Conservation (phyloP, 1,140 invertebrate genomes). For the Bombus pascuorum region DNA sequence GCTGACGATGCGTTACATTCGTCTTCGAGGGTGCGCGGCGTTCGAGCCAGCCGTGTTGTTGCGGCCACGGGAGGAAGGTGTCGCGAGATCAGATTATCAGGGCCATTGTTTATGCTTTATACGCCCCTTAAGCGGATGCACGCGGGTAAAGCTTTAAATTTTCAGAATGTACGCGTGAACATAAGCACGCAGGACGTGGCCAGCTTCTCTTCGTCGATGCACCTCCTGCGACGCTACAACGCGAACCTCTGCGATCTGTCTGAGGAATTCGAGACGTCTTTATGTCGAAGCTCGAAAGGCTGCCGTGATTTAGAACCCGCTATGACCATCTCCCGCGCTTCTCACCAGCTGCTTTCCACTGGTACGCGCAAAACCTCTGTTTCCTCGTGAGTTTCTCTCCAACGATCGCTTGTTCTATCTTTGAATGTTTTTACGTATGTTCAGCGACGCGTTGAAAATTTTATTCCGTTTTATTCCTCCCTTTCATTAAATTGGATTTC, state of each 20-base stretch:
- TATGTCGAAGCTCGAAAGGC: conserved; percentile 56
- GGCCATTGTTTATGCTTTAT: conserved; percentile 67
- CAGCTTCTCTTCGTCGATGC: conserved; percentile 14
- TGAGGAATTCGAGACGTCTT: conserved; percentile 60
- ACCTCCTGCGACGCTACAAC: conserved; percentile 30
- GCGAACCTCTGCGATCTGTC: conserved; percentile 5
- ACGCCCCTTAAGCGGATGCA: conserved; percentile 23
- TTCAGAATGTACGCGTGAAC: conserved; percentile 47
- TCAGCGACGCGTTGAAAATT: neutral
- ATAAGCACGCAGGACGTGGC: neutral
- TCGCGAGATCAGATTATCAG: conserved; percentile 67
- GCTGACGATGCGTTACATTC: conserved; percentile 40
- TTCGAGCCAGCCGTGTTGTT: conserved; percentile 14
- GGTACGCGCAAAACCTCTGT: neutral
- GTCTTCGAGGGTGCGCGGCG: conserved; percentile 24
- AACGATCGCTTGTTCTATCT: neutral
- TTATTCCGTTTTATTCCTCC: too few relatives aligned
- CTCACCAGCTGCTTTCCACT: conserved; percentile 4
- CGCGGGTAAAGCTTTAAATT: conserved; percentile 54
- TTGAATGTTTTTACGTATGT: too few relatives aligned
- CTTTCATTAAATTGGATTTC: neutral
- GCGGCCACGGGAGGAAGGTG: conserved; percentile 26
- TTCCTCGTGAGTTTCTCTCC: too few relatives aligned
- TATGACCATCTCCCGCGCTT: conserved; percentile 28
- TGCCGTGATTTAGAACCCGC: conserved; percentile 56